Conservation (phyloP, 2,888 invertebrate genomes). For the Tetramorium bicarinatum region DNA sequence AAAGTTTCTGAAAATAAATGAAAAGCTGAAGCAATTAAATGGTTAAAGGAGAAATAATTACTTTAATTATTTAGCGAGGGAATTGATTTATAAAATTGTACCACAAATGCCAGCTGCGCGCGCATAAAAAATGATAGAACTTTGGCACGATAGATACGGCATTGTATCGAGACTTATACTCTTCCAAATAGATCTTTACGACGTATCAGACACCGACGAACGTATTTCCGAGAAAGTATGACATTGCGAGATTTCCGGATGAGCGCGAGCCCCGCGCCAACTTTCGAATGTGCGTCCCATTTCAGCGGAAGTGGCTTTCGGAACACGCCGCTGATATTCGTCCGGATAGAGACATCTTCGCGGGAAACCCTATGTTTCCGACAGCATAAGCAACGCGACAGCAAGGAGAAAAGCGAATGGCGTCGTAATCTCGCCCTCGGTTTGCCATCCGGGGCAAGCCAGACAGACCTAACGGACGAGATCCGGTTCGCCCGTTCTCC, state of each 20-base stretch:
- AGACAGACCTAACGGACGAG: slow-evolving; percentile 72
- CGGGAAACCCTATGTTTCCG: slow-evolving; percentile 69
- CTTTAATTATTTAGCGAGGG: neutral
- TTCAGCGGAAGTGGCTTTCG: slow-evolving; percentile 42
- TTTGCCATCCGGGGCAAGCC: slow-evolving; percentile 69
- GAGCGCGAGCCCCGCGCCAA: slow-evolving; percentile 41
- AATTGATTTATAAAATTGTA: neutral
- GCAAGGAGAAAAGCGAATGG: slow-evolving; percentile 59
- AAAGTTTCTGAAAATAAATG: neutral
- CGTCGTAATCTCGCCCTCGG: slow-evolving; percentile 69
- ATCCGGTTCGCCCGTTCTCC: slow-evolving; percentile 64
- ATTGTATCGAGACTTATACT: slow-evolving; percentile 16
- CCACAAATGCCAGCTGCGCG: neutral
- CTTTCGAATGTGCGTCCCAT: slow-evolving; percentile 38
- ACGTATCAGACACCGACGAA: slow-evolving; percentile 15
- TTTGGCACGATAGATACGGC: neutral
- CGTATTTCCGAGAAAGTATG: slow-evolving; percentile 34
- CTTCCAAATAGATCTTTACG: slow-evolving; percentile 7
- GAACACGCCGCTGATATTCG: slow-evolving; percentile 56
- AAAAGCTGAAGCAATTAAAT: neutral
- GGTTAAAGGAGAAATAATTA: neutral
- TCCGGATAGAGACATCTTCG: slow-evolving; percentile 64
- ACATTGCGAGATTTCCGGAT: slow-evolving; percentile 45
- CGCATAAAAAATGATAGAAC: neutral
- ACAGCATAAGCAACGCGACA: slow-evolving; percentile 50